Conservation (phyloP, 2,797 vertebrate genomes). For the Astyanax mexicanus region DNA sequence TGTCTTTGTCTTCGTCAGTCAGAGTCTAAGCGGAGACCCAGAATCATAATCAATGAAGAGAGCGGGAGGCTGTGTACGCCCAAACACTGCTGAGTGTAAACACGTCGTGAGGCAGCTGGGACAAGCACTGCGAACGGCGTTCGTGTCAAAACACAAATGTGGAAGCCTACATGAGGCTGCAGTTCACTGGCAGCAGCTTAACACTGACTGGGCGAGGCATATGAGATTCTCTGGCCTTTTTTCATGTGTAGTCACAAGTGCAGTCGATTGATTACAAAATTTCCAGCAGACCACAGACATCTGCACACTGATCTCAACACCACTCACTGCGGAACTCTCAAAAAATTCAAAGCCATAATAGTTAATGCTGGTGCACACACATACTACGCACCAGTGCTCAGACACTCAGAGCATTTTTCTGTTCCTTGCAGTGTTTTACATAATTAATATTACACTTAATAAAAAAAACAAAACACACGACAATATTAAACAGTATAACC, state of each 20-base stretch:
- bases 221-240: constrained; percentile 16
- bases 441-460: too few relatives aligned
- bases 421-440: too few relatives aligned
- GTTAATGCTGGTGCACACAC: too few relatives aligned
- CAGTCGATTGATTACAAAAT: too few relatives aligned
- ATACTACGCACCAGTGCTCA: too few relatives aligned
- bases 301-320: too few relatives aligned
- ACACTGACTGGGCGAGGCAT: constrained; percentile 15
- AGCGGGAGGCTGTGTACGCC: constrained; percentile 24
- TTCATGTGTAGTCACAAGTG: neutral
- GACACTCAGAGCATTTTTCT: too few relatives aligned
- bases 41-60: constrained; percentile 52
- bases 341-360: too few relatives aligned
- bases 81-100: constrained; percentile 18
- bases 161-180: constrained; percentile 20
- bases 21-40: constrained; percentile 29
- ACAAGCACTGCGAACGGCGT: neutral
- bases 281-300: too few relatives aligned
- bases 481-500: too few relatives aligned
- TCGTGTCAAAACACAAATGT: constrained; percentile 42
- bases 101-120: constrained; percentile 22
- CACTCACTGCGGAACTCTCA: too few relatives aligned
- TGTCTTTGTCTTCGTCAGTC: constrained; percentile 49
- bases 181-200: constrained; percentile 22
- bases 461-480: too few relatives aligned